A percentile compares a stretch with the other conserved stretches of the same genome.
Evolutionary conservation across 1,140 invertebrate genomes (phyloP).

Genomic region (Grapholita molesta): DNA sequence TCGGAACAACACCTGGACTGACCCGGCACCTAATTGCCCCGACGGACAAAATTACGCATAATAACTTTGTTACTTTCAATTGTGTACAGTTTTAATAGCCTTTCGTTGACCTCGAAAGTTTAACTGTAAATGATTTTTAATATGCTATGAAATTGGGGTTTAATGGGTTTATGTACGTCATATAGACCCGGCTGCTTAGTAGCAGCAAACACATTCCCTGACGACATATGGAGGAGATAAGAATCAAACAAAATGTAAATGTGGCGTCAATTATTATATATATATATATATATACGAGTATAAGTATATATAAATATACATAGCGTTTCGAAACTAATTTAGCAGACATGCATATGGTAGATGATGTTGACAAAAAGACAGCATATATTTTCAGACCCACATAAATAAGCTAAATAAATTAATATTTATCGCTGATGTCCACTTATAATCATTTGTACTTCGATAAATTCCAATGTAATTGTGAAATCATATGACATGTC

Average conservation of each 20-base stretch:
- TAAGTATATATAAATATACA: too few species aligned
- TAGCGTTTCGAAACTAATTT: too few species aligned
- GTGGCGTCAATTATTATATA: neutral
- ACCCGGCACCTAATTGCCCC: constrained; percentile 9
- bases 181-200: neutral
- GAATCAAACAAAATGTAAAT: neutral
- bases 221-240: neutral
- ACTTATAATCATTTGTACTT: too few species aligned
- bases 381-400: too few species aligned
- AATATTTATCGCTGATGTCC: too few species aligned
- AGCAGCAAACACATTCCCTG: neutral
- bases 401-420: too few species aligned
- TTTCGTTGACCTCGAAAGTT: constrained; percentile 10
- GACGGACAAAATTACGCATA: constrained; percentile 3
- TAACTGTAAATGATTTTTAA: neutral
- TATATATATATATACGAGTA: too few species aligned
- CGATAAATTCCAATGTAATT: too few species aligned
- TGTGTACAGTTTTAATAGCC: constrained; percentile 9
- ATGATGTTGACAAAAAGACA: too few species aligned
- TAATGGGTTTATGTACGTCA: neutral
- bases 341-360: too few species aligned
- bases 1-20: neutral
- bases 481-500: too few species aligned
- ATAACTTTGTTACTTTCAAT: constrained; percentile 17
- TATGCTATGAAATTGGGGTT: neutral